Evolutionary conservation across 92 coral and sea anemone species (phyloP).

Genomic region (Siderastrea siderea): DNA sequence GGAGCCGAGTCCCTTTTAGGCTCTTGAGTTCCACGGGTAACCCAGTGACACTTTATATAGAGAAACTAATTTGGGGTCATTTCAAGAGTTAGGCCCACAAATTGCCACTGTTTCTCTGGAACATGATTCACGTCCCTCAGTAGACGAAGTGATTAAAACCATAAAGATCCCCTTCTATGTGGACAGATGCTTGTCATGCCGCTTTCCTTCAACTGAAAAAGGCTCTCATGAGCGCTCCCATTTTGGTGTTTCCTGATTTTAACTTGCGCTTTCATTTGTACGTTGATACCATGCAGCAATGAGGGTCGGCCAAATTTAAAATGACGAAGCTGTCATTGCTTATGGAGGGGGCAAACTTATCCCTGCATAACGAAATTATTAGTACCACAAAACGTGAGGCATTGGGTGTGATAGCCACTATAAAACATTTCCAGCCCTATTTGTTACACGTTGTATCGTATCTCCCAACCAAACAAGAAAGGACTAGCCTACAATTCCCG

Average conservation of each 20-base stretch:
- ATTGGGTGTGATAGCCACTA: constrained; percentile 21
- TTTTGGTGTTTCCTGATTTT: constrained; percentile 48
- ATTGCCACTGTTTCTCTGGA: too few relatives aligned
- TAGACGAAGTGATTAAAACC: not conserved
- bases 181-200: constrained; percentile 17
- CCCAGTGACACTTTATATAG: too few relatives aligned
- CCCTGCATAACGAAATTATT: constrained; percentile 31
- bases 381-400: constrained; percentile 28
- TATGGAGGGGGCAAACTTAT: constrained; percentile 1
- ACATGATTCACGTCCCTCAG: too few relatives aligned
- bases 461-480: too few relatives aligned
- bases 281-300: constrained; percentile 39
- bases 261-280: not conserved
- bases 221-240: constrained; percentile 16
- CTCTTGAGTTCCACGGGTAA: too few relatives aligned
- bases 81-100: too few relatives aligned
- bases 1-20: too few relatives aligned
- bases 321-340: constrained; percentile 33
- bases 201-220: constrained; percentile 11
- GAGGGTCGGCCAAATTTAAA: constrained; percentile 32
- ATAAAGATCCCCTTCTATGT: not conserved
- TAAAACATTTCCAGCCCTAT: constrained; percentile 27
- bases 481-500: too few relatives aligned
- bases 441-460: not conserved
- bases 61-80: too few relatives aligned